phyloP scores from a whole-genome alignment of 2,797 vertebrate species.

The Labeo calbasu region DNA sequence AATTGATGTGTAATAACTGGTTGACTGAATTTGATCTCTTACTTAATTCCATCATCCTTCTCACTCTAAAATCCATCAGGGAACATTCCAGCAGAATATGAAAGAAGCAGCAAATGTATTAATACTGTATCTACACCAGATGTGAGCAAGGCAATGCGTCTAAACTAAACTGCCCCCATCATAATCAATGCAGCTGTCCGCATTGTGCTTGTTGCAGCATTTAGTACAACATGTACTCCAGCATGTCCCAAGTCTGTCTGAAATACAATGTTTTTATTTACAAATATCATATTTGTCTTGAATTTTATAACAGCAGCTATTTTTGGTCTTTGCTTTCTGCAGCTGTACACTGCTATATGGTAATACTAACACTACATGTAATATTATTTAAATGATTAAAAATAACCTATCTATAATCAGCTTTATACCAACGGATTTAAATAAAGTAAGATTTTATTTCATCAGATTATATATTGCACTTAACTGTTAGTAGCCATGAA shows the following conservation, averaged over 20 bases:
- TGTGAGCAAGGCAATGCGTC: background rate
- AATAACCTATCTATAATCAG: background rate
- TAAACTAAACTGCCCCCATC: background rate
- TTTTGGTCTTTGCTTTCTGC: background rate
- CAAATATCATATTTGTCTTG: background rate
- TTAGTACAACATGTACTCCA: background rate
- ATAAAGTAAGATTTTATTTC: background rate
- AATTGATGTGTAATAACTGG: background rate
- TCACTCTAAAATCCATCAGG: background rate
- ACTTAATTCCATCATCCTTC: background rate
- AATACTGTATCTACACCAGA: background rate
- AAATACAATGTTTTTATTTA: background rate
- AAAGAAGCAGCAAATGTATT: background rate
- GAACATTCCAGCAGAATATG: conserved; percentile 8
- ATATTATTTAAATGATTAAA: background rate
- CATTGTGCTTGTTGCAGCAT: background rate
- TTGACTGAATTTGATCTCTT: background rate
- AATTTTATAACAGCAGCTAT: background rate
- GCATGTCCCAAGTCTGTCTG: background rate
- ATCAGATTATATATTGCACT: conserved; percentile 11
- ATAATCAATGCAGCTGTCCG: background rate
- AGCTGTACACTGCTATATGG: background rate
- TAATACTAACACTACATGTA: background rate
- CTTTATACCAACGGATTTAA: conserved; percentile 3
- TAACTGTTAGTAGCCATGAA: background rate